Conservation (phyloP, 2,888 invertebrate genomes). For the Chromoteleia sp. region DNA sequence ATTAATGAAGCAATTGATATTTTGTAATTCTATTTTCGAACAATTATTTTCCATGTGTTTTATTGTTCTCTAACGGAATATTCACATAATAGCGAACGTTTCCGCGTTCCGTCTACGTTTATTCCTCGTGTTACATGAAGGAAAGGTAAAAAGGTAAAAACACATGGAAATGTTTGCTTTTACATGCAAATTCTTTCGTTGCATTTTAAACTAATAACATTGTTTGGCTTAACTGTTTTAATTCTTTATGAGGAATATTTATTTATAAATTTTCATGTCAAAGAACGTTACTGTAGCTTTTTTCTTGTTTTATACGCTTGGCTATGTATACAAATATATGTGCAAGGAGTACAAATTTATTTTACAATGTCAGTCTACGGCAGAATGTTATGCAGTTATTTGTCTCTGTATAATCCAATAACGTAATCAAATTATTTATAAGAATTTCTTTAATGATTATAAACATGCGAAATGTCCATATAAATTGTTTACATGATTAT, state of each 20-base stretch:
- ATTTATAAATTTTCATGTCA: conserved; percentile 5
- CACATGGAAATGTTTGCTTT: conserved; percentile 53
- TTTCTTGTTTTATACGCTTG: too few relatives aligned
- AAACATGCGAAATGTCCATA: too few relatives aligned
- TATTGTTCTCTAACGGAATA: conserved; percentile 63
- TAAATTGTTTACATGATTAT: too few relatives aligned
- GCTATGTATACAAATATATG: too few relatives aligned
- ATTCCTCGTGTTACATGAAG: conserved; percentile 59
- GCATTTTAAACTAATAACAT: conserved; percentile 46
- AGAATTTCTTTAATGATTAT: too few relatives aligned
- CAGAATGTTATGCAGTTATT: too few relatives aligned
- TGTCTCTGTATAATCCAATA: too few relatives aligned
- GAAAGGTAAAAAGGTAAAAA: conserved; percentile 60
- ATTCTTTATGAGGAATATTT: conserved; percentile 15
- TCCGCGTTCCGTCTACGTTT: conserved; percentile 68
- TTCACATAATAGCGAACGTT: conserved; percentile 65
- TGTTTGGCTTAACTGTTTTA: conserved; percentile 24
- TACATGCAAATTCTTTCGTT: conserved; percentile 51
- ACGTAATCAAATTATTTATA: too few relatives aligned
- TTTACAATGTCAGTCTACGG: too few relatives aligned
- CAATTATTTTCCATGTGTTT: conserved; percentile 56
- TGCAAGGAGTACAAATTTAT: too few relatives aligned
- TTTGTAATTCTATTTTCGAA: conserved; percentile 42
- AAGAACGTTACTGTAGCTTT: too few relatives aligned
- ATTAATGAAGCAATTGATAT: conserved; percentile 37